These are phyloP conservation scores for Thecocarcelia acutangulata DNA, from an alignment of 2,888 invertebrate genomes.

Conservation along the genomic window DNA sequence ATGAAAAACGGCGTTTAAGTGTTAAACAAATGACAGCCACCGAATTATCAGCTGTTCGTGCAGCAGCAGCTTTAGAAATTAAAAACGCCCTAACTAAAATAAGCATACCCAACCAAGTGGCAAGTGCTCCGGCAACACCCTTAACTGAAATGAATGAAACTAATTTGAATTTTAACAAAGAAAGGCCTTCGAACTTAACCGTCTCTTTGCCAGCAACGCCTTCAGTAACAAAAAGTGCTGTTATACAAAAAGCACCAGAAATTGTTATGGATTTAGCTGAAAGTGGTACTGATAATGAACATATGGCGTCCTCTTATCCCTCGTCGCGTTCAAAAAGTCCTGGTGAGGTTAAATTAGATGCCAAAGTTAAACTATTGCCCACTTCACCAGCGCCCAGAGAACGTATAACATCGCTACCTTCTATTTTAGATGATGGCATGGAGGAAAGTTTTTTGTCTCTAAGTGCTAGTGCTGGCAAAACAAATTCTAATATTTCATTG, in stretches of 20 bases:
- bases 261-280: constrained; percentile 44
- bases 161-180: constrained; percentile 31
- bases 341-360: constrained; percentile 33
- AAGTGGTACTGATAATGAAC: constrained; percentile 7
- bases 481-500: background rate
- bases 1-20: constrained; percentile 77
- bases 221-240: constrained; percentile 18
- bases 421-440: constrained; percentile 73
- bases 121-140: constrained; percentile 55
- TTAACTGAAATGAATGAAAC: constrained; percentile 37
- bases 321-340: constrained; percentile 51
- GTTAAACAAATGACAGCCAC: constrained; percentile 79
- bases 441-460: constrained; percentile 71
- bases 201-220: constrained; percentile 52
- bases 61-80: constrained; percentile 75
- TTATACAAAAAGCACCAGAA: constrained; percentile 5
- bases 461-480: background rate
- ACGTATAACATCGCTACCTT: constrained; percentile 73
- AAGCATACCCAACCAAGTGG: constrained; percentile 50
- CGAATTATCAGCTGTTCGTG: constrained; percentile 74
- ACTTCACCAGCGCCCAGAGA: constrained; percentile 71
- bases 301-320: background rate
- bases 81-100: constrained; percentile 71
- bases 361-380: constrained; percentile 63
- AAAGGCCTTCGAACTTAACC: constrained; percentile 37